Evolutionary conservation across 2,797 vertebrate genomes (phyloP).

Genomic region (Sphenodon punctatus): DNA sequence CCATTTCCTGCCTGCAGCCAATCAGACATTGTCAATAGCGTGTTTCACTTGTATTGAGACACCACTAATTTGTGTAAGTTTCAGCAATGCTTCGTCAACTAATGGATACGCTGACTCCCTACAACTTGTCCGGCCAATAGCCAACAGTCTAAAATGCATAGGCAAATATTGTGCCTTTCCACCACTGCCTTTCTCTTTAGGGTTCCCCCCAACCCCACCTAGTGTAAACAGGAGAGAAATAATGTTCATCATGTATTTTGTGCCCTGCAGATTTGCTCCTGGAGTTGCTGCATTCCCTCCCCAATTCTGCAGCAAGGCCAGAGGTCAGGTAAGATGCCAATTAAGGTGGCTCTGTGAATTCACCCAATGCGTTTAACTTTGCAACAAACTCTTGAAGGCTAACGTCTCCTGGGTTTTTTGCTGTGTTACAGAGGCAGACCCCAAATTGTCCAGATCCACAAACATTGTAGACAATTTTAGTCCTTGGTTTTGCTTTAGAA

Average conservation of each 20-base stretch:
- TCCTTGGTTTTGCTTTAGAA: neutral
- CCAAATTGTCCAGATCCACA: neutral
- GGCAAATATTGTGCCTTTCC: too few species aligned
- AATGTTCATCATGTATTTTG: accelerated
- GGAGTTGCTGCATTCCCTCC: accelerated
- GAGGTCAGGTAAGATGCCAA: neutral
- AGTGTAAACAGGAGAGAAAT: neutral
- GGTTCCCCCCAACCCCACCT: too few species aligned
- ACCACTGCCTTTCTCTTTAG: too few species aligned
- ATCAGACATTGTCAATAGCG: neutral
- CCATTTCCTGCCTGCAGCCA: neutral
- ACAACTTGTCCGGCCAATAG: neutral
- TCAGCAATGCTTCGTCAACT: neutral
- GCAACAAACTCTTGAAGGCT: neutral
- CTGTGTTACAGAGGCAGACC: neutral
- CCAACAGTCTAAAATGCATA: accelerated
- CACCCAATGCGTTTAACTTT: neutral
- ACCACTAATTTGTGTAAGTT: neutral
- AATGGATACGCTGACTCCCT: neutral
- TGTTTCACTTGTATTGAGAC: neutral
- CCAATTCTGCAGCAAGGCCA: accelerated
- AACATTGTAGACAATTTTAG: neutral
- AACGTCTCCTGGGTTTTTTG: neutral
- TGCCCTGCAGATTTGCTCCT: neutral
- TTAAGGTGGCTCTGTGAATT: accelerated